These are phyloP conservation scores for Sylvilagus floridanus DNA, from an alignment of 2,797 vertebrate genomes.

Conservation along the genomic window DNA sequence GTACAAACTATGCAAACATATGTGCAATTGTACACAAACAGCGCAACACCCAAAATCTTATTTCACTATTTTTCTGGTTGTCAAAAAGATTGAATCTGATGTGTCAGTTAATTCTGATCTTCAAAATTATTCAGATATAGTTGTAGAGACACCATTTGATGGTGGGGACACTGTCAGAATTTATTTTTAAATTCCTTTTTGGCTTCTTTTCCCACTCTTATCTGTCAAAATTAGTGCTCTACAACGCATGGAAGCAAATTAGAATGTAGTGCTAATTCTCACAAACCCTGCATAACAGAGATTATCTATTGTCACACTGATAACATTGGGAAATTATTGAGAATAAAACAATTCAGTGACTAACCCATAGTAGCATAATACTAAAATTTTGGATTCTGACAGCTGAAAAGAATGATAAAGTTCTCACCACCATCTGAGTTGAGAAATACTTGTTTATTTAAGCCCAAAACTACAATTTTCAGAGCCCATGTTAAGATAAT, in stretches of 20 bases:
- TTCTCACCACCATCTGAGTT: not conserved
- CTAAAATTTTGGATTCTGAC: not conserved
- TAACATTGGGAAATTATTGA: not conserved
- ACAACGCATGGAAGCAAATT: not conserved
- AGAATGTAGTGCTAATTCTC: not conserved
- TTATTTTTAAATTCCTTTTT: not conserved
- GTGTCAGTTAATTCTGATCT: not conserved
- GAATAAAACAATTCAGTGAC: conserved; percentile 11
- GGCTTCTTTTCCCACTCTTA: not conserved
- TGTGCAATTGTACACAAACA: not conserved
- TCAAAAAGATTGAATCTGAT: conserved; percentile 10
- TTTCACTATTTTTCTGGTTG: not conserved
- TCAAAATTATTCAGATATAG: not conserved
- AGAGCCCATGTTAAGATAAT: not conserved
- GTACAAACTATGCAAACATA: not conserved
- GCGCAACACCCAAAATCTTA: not conserved
- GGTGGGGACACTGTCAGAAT: not conserved
- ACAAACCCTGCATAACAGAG: not conserved
- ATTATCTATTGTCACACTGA: not conserved
- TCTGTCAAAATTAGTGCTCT: not conserved
- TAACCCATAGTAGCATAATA: not conserved
- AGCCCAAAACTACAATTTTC: not conserved
- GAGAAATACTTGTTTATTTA: not conserved
- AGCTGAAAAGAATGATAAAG: not conserved
- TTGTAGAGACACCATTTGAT: not conserved